phyloP scores from a whole-genome alignment of 2,113 vertebrate genomes.

The Caloenas nicobarica region DNA sequence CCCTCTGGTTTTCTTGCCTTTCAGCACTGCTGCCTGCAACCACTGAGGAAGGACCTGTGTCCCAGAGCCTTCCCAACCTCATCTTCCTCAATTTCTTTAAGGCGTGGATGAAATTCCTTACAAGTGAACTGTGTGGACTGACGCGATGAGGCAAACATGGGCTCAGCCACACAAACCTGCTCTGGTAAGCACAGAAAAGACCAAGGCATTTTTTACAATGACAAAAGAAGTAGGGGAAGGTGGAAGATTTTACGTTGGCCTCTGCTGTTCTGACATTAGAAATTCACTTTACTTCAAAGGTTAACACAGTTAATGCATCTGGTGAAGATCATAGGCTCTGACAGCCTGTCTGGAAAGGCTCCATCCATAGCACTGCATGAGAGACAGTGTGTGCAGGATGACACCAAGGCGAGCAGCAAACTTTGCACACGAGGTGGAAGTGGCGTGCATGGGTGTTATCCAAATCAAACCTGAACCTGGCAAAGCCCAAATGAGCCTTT shows the following conservation, averaged over 20 bases:
- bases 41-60: neutral
- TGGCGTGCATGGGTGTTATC: neutral
- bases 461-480: conserved; percentile 23
- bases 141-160: neutral
- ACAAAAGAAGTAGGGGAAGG: neutral
- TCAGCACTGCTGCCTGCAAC: neutral
- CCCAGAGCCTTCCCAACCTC: neutral
- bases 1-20: neutral
- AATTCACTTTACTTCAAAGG: conserved; percentile 13
- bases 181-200: neutral
- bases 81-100: conserved; percentile 39
- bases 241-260: neutral
- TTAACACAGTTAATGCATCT: neutral
- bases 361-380: fast-evolving
- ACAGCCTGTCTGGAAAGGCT: neutral
- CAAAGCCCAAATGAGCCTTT: neutral
- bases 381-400: neutral
- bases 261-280: neutral
- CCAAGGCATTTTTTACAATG: neutral
- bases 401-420: neutral
- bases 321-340: neutral
- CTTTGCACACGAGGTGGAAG: neutral
- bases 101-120: conserved; percentile 40
- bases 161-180: neutral
- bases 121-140: neutral